Percentiles rank a stretch among this genome's conserved stretches.
Conservation (phyloP, 2,797 vertebrate species). For the Prunella strophiata region DNA sequence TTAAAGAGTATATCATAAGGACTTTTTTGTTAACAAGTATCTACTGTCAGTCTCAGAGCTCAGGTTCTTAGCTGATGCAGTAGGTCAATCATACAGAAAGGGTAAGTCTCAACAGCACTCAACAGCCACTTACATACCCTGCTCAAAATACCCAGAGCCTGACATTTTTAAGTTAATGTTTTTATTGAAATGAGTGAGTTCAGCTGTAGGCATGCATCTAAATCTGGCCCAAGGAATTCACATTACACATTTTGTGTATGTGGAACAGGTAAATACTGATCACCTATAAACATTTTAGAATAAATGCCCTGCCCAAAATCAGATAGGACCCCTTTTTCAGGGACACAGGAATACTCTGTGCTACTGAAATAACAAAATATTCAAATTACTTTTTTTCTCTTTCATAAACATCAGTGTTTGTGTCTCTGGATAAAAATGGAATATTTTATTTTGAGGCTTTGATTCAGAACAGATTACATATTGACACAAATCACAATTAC, state of each 20-base stretch:
- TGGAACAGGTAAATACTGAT: not conserved
- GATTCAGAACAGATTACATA: not conserved
- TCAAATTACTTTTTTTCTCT: not conserved
- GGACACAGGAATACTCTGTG: not conserved
- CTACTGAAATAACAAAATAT: not conserved
- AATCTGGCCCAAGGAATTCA: not conserved
- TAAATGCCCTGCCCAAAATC: not conserved
- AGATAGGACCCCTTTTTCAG: not conserved
- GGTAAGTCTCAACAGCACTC: constrained; percentile 1
- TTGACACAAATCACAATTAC: not conserved
- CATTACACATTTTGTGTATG: not conserved
- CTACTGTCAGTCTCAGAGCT: not conserved
- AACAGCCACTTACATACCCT: not conserved
- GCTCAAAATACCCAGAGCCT: not conserved
- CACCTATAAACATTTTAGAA: not conserved
- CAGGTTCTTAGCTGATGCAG: not conserved
- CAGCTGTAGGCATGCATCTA: not conserved
- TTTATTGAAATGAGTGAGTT: constrained; percentile 13
- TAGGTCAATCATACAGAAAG: not conserved
- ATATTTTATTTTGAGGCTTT: not conserved
- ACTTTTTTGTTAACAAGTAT: not conserved
- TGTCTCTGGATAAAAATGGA: not conserved
- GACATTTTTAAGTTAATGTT: not conserved
- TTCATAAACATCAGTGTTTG: not conserved
- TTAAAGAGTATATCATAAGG: not conserved